Evolutionary conservation across 2,113 vertebrate species (phyloP).

Genomic region (Oophaga pumilio): DNA sequence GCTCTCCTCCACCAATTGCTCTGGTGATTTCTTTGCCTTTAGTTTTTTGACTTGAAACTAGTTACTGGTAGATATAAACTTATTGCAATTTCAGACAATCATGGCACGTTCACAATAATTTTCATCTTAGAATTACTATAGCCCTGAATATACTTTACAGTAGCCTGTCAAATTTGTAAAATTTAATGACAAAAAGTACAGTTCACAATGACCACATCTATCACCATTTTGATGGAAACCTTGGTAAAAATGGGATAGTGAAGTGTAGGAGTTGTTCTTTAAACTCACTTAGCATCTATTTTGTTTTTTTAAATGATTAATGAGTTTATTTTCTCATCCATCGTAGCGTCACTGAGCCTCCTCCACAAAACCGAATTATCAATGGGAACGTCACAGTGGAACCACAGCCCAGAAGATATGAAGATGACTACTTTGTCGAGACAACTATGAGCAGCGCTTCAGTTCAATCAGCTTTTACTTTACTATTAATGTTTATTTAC

Average conservation of each 20-base stretch:
- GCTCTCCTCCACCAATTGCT: no score
- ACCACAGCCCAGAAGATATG: conserved; percentile 61
- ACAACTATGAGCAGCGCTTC: conserved; percentile 60
- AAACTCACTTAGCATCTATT: not conserved
- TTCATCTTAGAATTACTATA: no score
- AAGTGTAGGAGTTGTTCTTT: not conserved
- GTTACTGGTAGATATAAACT: not conserved
- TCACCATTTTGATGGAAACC: not conserved
- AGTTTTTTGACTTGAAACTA: not conserved
- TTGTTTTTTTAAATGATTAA: not conserved
- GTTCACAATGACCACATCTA: not conserved
- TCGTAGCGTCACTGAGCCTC: conserved; percentile 72
- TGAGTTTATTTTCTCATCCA: conserved; percentile 48
- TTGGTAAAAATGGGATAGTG: not conserved
- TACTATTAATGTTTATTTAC: conserved; percentile 61
- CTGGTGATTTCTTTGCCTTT: not conserved
- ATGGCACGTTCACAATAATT: no score
- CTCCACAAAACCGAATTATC: conserved; percentile 75
- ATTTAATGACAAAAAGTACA: not conserved
- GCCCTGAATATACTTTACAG: not conserved
- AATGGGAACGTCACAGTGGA: conserved; percentile 77
- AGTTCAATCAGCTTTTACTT: conserved; percentile 51
- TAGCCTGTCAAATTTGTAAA: not conserved
- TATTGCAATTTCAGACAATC: no score
- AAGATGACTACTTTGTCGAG: conserved; percentile 59